Evolutionary conservation across 2,888 invertebrate species (phyloP).

Genomic region (Machimus rusticus): DNA sequence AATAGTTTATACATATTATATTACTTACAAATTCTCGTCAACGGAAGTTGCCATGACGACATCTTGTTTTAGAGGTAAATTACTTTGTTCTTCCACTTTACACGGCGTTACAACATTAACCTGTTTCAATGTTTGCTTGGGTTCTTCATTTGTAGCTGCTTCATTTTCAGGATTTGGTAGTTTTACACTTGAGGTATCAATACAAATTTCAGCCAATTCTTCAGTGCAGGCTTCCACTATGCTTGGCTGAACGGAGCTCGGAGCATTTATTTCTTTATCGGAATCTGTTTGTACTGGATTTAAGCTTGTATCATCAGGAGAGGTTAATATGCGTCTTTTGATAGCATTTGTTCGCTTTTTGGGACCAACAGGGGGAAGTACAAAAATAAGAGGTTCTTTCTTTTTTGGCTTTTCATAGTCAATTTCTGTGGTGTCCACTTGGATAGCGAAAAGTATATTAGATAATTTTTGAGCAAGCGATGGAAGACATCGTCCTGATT

Average conservation of each 20-base stretch:
- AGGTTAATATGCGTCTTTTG: conserved; percentile 56
- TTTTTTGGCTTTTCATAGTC: conserved; percentile 65
- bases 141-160: background rate
- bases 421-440: conserved; percentile 85
- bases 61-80: background rate
- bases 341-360: conserved; percentile 53
- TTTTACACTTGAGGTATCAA: background rate
- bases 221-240: conserved; percentile 19
- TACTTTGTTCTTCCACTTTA: background rate
- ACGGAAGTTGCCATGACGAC: background rate
- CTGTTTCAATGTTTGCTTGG: background rate
- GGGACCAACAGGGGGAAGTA: conserved; percentile 69
- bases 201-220: background rate
- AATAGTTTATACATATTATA: background rate
- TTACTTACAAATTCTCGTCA: background rate
- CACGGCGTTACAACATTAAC: background rate
- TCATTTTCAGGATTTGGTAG: background rate
- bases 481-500: conserved; percentile 79
- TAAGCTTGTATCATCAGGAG: conserved; percentile 45
- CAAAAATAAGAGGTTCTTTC: conserved; percentile 74
- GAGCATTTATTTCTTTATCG: background rate
- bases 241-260: background rate
- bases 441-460: conserved; percentile 90
- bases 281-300: background rate
- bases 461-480: conserved; percentile 88